These are phyloP conservation scores for Poeciliopsis paucimaculata DNA, from an alignment of 2,797 vertebrate genomes.

Conservation along the genomic window DNA sequence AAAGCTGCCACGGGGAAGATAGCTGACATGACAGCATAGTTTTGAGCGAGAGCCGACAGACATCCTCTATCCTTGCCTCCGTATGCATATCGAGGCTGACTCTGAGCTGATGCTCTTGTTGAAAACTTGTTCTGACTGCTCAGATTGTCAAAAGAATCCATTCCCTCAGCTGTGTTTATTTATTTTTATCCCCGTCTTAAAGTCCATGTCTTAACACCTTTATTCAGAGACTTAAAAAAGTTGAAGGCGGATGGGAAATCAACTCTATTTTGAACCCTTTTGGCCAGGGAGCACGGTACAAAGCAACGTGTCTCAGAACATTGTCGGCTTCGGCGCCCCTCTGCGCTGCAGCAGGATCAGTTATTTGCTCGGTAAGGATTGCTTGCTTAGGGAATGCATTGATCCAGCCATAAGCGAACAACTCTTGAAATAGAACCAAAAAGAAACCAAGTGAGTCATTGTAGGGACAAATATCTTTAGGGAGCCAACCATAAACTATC, in stretches of 20 bases:
- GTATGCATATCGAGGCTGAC: slow-evolving; percentile 28
- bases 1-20: slow-evolving; percentile 42
- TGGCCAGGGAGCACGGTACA: slow-evolving; percentile 25
- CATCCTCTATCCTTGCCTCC: slow-evolving; percentile 31
- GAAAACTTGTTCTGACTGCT: slow-evolving; percentile 29
- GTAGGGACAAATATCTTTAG: slow-evolving; percentile 41
- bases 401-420: slow-evolving; percentile 66
- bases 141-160: slow-evolving; percentile 30
- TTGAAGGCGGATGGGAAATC: slow-evolving; percentile 9
- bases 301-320: slow-evolving; percentile 55
- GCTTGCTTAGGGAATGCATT: slow-evolving; percentile 68
- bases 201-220: slow-evolving; percentile 36
- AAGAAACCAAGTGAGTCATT: slow-evolving; percentile 24
- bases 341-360: slow-evolving; percentile 57
- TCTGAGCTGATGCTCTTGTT: slow-evolving; percentile 25
- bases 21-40: slow-evolving; percentile 57
- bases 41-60: slow-evolving; percentile 52
- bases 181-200: slow-evolving; percentile 24
- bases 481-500: slow-evolving; percentile 31
- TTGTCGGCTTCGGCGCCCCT: slow-evolving; percentile 31
- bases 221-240: slow-evolving; percentile 24
- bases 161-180: slow-evolving; percentile 39
- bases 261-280: slow-evolving; percentile 27
- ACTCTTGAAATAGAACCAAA: slow-evolving; percentile 77
- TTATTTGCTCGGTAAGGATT: slow-evolving; percentile 36